phyloP scores from a whole-genome alignment of 2,888 invertebrate genomes.

The Reticulitermes lucifugus region DNA sequence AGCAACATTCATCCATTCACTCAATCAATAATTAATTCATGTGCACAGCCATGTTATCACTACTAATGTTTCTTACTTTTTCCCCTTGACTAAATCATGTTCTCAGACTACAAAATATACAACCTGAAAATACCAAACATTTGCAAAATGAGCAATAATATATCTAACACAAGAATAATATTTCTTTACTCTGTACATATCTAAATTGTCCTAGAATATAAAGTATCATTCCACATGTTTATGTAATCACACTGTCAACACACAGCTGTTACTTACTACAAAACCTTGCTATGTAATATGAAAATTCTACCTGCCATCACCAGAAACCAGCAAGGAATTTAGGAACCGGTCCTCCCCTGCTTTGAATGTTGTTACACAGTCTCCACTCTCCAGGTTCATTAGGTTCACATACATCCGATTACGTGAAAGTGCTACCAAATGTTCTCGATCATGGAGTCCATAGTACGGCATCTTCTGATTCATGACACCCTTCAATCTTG shows the following conservation, averaged over 20 bases:
- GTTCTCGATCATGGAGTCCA: constrained; percentile 83
- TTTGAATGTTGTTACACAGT: constrained; percentile 88
- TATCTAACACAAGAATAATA: too few species aligned
- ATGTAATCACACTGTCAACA: too few species aligned
- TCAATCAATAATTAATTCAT: too few species aligned
- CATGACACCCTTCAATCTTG: constrained; percentile 79
- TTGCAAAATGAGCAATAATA: neutral
- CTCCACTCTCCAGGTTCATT: constrained; percentile 84
- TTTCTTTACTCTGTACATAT: neutral
- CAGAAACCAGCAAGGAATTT: constrained; percentile 87
- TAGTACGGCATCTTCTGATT: constrained; percentile 94
- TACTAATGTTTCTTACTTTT: too few species aligned
- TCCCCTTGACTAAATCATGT: too few species aligned
- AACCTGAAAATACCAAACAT: too few species aligned
- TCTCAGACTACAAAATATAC: too few species aligned
- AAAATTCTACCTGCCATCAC: constrained; percentile 79
- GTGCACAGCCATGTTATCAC: too few species aligned
- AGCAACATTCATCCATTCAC: too few species aligned
- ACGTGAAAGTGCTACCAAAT: constrained; percentile 84
- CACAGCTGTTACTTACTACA: too few species aligned
- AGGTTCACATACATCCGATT: constrained; percentile 92
- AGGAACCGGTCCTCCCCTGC: constrained; percentile 91
- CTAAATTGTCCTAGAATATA: neutral
- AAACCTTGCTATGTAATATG: neutral
- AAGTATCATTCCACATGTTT: too few species aligned